Base-by-base conservation (phyloP, 2,888 invertebrate genomes). In the Hydropsyche betteni region DNA sequence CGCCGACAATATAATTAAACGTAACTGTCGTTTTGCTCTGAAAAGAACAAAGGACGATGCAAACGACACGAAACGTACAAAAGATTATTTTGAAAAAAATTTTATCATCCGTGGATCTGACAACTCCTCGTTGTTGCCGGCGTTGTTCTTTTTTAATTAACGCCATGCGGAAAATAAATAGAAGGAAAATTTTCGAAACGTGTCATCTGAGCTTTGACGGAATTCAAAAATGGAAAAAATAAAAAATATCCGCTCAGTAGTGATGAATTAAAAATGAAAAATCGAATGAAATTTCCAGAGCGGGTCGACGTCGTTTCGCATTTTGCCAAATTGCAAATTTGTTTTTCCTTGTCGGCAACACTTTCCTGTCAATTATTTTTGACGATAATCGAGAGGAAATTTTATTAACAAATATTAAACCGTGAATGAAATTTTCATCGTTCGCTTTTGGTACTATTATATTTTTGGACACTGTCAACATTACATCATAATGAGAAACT, bases 361-460 rank as follows among this genome's bases (percentile, higher is more conserved):
- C 16, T 58, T 16, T 24, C 16, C 58, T 58, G 58, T 58, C 58
- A 58, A 58, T 58, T 58, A 58, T 58, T 58, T 58, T 58, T 58
- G 58, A 58, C 14, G 58, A 58, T 58, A 58, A 58, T 58, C 58
- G 24, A 24, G 58, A 24, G 58, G 16, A 58, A 58, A 58, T 58
- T 58, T 58, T 58, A 58, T 58, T 58, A 58, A 58, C 58, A 58
- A 58, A 58, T 24, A 58, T 44, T 44, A 58, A 58, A 8, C 24
- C 16, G 58, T 16, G 58, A 58, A 58, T 24, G 53, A 58, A 58
- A 58, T 58, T 58, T 58, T 58, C 58, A 16, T 24, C 44, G 44
- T 44, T 24, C 24, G 24, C 24, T 24, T 24, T 24, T 2, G 24
- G 5, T 53, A 12, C 53, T 58, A 58, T n/a, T n/a, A n/a, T n/a